Conservation (phyloP, 2,888 invertebrate genomes). For the Lasioglossum calceatum region DNA sequence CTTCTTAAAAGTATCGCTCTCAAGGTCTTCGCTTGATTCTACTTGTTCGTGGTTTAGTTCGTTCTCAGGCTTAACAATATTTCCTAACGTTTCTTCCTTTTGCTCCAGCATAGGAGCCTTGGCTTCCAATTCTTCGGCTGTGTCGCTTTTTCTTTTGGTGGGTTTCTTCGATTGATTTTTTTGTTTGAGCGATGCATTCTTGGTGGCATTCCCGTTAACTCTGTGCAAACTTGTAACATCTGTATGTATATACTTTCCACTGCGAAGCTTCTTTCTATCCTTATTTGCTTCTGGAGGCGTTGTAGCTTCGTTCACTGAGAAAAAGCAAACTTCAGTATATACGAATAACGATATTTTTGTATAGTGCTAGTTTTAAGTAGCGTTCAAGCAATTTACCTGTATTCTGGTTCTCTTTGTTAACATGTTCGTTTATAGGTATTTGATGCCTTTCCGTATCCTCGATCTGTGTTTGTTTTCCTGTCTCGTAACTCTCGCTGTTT, state of each 20-base stretch:
- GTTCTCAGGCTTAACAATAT: background rate
- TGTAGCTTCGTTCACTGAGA: conserved; percentile 16
- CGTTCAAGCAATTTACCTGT: conserved; percentile 12
- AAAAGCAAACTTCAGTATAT: conserved; percentile 18
- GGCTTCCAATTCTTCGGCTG: conserved; percentile 26
- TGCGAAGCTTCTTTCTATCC: conserved; percentile 55
- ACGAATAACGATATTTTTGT: background rate
- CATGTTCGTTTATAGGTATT: conserved; percentile 29
- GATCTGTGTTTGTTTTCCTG: conserved; percentile 38
- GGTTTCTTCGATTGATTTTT: conserved; percentile 28
- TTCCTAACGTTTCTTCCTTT: background rate
- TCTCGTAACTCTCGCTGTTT: conserved; percentile 49
- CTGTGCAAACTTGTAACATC: conserved; percentile 26
- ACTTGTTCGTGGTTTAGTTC: conserved; percentile 5
- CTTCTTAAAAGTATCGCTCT: conserved; percentile 58
- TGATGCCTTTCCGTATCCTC: conserved; percentile 25
- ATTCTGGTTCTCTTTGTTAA: conserved; percentile 34
- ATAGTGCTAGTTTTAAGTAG: background rate
- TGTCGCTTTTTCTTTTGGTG: conserved; percentile 44
- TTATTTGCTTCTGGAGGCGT: conserved; percentile 22
- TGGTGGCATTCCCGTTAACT: conserved; percentile 18
- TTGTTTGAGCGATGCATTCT: conserved; percentile 9
- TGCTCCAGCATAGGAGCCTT: conserved; percentile 31
- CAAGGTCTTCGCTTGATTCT: conserved; percentile 28
- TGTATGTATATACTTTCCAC: conserved; percentile 50